These are phyloP conservation scores for Nomada fucata DNA, from an alignment of 2,888 invertebrate species.

Conservation along the genomic window DNA sequence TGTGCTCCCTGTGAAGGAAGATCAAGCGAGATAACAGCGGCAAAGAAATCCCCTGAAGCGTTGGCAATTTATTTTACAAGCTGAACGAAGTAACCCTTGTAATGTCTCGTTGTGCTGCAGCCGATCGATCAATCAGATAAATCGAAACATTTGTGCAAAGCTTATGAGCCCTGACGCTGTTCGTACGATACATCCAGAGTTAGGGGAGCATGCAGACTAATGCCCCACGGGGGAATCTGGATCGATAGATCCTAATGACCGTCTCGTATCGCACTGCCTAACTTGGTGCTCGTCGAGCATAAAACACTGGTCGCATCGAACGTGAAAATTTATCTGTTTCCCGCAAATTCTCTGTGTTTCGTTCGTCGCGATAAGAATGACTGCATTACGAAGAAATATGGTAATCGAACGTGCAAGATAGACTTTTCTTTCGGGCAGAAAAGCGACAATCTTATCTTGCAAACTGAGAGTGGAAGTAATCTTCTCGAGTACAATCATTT, in stretches of 20 bases:
- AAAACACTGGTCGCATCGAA: slow-evolving; percentile 11
- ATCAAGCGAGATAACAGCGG: not conserved
- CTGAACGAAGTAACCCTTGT: not conserved
- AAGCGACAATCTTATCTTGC: no score
- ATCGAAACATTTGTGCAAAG: slow-evolving; percentile 51
- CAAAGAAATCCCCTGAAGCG: slow-evolving; percentile 22
- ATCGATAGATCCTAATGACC: slow-evolving; percentile 49
- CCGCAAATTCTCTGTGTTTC: no score
- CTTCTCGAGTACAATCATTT: no score
- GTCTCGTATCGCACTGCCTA: slow-evolving; percentile 31
- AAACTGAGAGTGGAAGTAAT: no score
- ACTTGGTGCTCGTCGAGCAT: slow-evolving; percentile 38
- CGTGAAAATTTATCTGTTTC: not conserved
- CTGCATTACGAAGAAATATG: no score
- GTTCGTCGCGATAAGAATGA: no score
- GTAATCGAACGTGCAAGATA: no score
- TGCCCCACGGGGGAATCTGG: slow-evolving; percentile 46
- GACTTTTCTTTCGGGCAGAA: no score
- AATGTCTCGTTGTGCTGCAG: not conserved
- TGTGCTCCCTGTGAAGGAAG: not conserved
- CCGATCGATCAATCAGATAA: slow-evolving; percentile 47
- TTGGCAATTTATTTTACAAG: slow-evolving; percentile 25
- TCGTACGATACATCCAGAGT: slow-evolving; percentile 36
- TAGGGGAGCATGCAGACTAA: slow-evolving; percentile 39
- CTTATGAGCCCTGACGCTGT: slow-evolving; percentile 45